Percentiles rank a stretch among this genome's conserved stretches.
phyloP scores from a whole-genome alignment of 2,888 invertebrate species.

The Seladonia tumulorum region DNA sequence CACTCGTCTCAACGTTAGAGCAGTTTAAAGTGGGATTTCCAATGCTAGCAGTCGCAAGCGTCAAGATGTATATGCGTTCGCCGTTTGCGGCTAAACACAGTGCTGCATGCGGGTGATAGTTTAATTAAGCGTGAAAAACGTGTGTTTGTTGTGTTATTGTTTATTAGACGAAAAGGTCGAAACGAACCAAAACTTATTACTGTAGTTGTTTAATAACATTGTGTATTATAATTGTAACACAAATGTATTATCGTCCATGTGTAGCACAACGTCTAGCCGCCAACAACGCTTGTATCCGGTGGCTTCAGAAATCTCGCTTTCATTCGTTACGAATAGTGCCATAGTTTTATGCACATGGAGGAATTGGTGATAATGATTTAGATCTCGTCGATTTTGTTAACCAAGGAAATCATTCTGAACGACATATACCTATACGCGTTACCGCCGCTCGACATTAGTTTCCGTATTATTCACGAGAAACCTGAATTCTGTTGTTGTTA shows the following conservation, averaged over 20 bases:
- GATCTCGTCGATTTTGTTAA: neutral
- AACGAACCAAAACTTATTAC: neutral
- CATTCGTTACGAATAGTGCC: conserved; percentile 58
- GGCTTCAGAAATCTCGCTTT: neutral
- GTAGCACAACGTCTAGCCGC: neutral
- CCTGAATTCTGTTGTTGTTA: neutral
- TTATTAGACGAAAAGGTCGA: neutral
- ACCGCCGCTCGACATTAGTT: neutral
- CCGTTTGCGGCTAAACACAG: neutral
- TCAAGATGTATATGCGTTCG: neutral
- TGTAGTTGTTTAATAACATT: neutral
- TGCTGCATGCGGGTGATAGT: neutral
- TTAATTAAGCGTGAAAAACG: neutral
- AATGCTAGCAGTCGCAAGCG: neutral
- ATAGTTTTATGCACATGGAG: conserved; percentile 47
- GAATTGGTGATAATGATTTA: conserved; percentile 26
- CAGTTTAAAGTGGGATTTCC: conserved; percentile 10
- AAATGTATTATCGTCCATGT: neutral
- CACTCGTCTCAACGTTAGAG: conserved; percentile 23
- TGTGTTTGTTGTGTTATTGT: neutral
- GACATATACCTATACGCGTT: neutral
- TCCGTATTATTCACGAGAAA: neutral
- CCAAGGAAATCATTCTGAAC: neutral
- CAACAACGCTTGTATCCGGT: neutral
- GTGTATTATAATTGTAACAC: too few relatives aligned